Percentiles rank a stretch among this genome's conserved stretches.
These are phyloP conservation scores for Amniataba percoides DNA, from an alignment of 2,797 vertebrate genomes.

Conservation along the genomic window DNA sequence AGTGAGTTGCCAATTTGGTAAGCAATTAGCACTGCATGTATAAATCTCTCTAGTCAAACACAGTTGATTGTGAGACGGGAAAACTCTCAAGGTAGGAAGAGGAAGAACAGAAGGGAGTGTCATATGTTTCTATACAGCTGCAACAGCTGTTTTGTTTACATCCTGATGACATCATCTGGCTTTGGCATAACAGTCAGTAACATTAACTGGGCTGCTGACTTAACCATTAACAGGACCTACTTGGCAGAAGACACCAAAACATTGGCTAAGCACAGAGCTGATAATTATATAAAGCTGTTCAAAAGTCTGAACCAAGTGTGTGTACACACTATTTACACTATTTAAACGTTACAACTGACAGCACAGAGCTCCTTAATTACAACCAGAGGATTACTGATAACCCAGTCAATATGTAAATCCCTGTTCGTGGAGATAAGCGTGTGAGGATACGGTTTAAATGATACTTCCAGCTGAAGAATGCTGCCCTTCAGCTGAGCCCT, in stretches of 20 bases:
- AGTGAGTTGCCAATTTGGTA: neutral
- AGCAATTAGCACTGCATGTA: neutral
- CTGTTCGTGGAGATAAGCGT: neutral
- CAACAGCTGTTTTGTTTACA: constrained; percentile 8
- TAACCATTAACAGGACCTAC: constrained; percentile 23
- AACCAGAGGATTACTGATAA: neutral
- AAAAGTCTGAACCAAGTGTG: constrained; percentile 1
- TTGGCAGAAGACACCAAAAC: constrained; percentile 32
- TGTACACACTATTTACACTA: neutral
- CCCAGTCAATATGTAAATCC: neutral
- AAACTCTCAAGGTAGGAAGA: neutral
- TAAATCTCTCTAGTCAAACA: neutral
- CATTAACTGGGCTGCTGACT: constrained; percentile 17
- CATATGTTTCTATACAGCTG: neutral
- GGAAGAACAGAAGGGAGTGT: neutral
- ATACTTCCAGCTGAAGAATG: neutral
- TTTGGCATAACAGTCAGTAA: neutral
- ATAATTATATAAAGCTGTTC: neutral
- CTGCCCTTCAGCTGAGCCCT: neutral
- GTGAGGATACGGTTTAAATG: neutral
- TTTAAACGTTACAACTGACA: constrained; percentile 1
- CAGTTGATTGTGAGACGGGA: neutral
- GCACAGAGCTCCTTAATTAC: neutral
- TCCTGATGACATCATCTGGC: neutral
- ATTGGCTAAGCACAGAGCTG: constrained; percentile 10